phyloP scores from a whole-genome alignment of 2,113 vertebrate species.

The Ptilorrhoa leucosticta region DNA sequence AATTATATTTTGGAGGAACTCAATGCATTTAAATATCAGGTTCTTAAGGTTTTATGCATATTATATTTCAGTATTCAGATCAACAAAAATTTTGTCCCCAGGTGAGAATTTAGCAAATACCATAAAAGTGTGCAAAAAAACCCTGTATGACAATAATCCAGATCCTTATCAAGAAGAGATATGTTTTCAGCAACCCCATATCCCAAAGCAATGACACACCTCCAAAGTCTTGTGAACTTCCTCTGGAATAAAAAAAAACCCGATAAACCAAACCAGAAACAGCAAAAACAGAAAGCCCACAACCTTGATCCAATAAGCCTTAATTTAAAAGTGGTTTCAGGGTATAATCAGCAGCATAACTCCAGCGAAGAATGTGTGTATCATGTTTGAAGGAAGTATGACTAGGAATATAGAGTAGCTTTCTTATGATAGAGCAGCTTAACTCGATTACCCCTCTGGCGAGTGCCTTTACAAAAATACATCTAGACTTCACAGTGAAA shows the following conservation, averaged over 20 bases:
- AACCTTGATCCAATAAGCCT: background rate
- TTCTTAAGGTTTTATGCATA: background rate
- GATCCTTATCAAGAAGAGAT: background rate
- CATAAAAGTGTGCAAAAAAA: fast-evolving
- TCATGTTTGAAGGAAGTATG: background rate
- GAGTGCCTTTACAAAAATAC: background rate
- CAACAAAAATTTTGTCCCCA: background rate
- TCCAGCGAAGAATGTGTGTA: background rate
- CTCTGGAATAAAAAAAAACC: background rate
- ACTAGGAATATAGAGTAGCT: background rate
- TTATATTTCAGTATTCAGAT: background rate
- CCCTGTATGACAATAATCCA: background rate
- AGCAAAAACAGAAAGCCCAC: background rate
- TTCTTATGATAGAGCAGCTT: background rate
- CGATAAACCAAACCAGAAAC: background rate
- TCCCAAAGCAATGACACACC: background rate
- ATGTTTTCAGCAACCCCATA: background rate
- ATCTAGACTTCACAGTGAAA: background rate
- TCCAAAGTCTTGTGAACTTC: background rate
- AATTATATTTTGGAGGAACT: background rate
- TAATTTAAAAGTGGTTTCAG: background rate
- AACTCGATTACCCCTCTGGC: background rate
- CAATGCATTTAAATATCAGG: background rate
- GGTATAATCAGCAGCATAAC: background rate
- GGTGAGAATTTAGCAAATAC: background rate